Base-by-base conservation (phyloP, 2,113 vertebrate species). In the Daubentonia madagascariensis region DNA sequence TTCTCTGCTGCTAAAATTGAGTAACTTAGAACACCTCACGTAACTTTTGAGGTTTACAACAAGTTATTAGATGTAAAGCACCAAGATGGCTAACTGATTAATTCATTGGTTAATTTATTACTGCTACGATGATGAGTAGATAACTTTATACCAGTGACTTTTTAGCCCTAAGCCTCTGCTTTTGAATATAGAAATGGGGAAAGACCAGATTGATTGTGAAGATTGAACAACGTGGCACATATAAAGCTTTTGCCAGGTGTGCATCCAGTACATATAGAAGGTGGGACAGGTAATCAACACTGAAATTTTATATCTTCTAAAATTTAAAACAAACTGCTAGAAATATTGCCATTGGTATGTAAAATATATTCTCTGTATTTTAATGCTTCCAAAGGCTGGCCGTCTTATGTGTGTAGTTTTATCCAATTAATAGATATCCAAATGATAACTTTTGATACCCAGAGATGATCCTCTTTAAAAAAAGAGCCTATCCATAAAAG, bases 401-500 rank as follows among this genome's bases (percentile, higher is more conserved):
- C 97, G 57, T 88, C 87, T 94, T 97, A 59, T 8, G 75, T 86
- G 93, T 8, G 48, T 94, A 95, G 92, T 96, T 98, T 93, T 97
- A 97, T 95, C 95, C 95, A 96, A 83, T 98, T 98, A 98, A 93
- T 96, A 97, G 86, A 86, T 85, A 14, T 89, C 98, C 91, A 96
- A n/a, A 98, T 93, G 95, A 61, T 98, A 98, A 98, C 96, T 68
- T 92, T 86, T 75, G 88, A 97, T 98, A 97, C 68, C 88, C 94
- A 98, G 96, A 50, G n/a, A 76, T 98, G 97, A 98, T 98, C 98
- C 89, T 98, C 97, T 97, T 98, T 98, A 98, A 78, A 61, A 84
- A 98, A 93, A 68, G 70, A 98, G 94, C 90, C 98, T 98, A 98
- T 97, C 97, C 96, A 88, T 76, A 85, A 98, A 97, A 98, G 96